phyloP scores from a whole-genome alignment of 23 tunicate genomes.

The Phallusia fumigata region DNA sequence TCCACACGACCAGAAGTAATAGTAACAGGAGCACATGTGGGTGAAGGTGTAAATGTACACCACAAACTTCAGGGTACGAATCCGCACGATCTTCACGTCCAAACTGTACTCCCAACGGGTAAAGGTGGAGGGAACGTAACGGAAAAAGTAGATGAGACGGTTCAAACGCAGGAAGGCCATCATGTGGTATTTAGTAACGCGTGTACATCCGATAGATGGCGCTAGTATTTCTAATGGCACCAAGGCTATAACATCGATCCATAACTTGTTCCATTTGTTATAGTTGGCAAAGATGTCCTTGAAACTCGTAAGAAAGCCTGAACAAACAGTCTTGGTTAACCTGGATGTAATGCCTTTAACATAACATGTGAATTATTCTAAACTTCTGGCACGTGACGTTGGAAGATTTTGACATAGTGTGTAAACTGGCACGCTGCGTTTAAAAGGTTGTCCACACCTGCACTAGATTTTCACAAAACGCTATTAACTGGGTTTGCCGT shows the following conservation, averaged over 20 bases:
- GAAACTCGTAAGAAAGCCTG: constrained; percentile 65
- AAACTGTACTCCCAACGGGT: constrained; percentile 60
- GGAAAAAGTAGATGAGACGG: constrained; percentile 48
- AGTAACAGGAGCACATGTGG: constrained; percentile 70
- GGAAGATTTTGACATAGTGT: too few relatives aligned
- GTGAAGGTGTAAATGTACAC: constrained; percentile 82
- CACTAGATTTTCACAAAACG: too few relatives aligned
- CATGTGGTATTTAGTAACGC: constrained; percentile 37
- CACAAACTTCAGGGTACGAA: constrained; percentile 62
- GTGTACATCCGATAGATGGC: constrained; percentile 33
- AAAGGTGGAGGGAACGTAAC: constrained; percentile 63
- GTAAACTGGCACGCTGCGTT: too few relatives aligned
- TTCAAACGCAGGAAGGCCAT: constrained; percentile 61
- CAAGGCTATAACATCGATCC: constrained; percentile 63
- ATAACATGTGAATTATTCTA: too few relatives aligned
- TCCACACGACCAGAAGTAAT: constrained; percentile 77
- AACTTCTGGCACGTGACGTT: too few relatives aligned
- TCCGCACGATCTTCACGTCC: constrained; percentile 54
- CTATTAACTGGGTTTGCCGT: too few relatives aligned
- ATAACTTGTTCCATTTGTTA: constrained; percentile 48
- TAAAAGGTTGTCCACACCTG: too few relatives aligned
- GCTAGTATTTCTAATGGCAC: constrained; percentile 76
- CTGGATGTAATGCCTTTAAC: too few relatives aligned
- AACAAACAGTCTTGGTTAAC: not conserved
- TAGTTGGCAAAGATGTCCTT: constrained; percentile 59